Base-by-base conservation (phyloP, 2,113 vertebrate species). In the Heterotilapia buettikoferi region DNA sequence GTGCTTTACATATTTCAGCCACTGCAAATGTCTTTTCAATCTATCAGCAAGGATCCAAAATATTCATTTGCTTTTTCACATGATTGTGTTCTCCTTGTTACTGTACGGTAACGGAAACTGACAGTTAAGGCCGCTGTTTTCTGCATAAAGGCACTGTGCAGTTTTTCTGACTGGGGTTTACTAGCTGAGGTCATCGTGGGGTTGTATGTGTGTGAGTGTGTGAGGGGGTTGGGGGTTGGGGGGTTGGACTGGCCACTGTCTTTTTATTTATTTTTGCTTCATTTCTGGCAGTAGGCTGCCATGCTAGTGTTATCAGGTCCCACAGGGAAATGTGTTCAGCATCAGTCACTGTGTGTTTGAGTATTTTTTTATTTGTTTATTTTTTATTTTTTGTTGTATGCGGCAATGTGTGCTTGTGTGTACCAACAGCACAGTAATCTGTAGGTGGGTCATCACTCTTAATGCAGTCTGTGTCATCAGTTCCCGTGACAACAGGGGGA, bases 391-490 rank as follows among this genome's bases (percentile, higher is more conserved):
- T 92, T 57, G 89, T 26, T 86, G 19, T 85, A 80, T 90, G 54
- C 29, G 2, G 53, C n/a, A 68, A 19, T 91, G 78, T 85, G 84
- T 82, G 53, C 83, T 63, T 91, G 81, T 89, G 84, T 88, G 88
- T 98, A 98, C 97, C 97, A 97, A 98, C 97, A 98, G 97, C 97
- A 97, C 97, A 96, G 97, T 98, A 98, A 98, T 98, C 97, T 97
- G 98, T 97, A 97, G 97, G 98, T 97, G 97, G 98, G 98, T 98
- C 98, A 98, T 98, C 97, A 97, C 97, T 99, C 97, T 98, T 98
- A 99, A 98, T 98, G 98, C 97, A 98, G 97, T 97, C 97, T 96
- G 97, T 99, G 98, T 99, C 98, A 99, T 99, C 98, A 98, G 98
- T 98, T 98, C 97, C 98, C 96, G 98, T 98, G 98, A 99, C 98